A percentile compares a stretch with the other conserved stretches of the same genome.
phyloP scores from a whole-genome alignment of 2,888 invertebrate genomes.

The Allophyes oxyacanthae region DNA sequence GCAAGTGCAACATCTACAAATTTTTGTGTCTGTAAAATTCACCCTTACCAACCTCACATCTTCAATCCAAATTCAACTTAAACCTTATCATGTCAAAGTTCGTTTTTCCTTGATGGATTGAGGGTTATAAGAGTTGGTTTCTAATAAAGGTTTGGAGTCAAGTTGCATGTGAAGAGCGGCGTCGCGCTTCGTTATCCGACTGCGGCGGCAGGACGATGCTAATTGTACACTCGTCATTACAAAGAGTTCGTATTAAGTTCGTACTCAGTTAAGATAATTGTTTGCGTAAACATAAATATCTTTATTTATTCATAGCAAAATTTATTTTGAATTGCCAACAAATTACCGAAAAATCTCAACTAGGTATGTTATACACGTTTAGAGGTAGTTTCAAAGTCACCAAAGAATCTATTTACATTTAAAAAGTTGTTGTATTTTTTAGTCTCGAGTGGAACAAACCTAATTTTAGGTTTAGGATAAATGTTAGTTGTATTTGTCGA shows the following conservation, averaged over 20 bases:
- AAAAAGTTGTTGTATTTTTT: background rate
- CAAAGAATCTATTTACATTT: background rate
- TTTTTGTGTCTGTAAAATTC: slow-evolving; percentile 50
- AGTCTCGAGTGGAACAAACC: background rate
- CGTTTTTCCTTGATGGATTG: slow-evolving; percentile 1
- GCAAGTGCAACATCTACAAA: slow-evolving; percentile 72
- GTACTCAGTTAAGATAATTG: slow-evolving; percentile 19
- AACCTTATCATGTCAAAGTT: slow-evolving; percentile 5
- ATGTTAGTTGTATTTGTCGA: background rate
- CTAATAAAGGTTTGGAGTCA: slow-evolving; percentile 67
- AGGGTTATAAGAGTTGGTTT: slow-evolving; percentile 54
- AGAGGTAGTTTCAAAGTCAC: background rate
- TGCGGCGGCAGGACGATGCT: slow-evolving; percentile 73
- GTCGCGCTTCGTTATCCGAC: slow-evolving; percentile 80
- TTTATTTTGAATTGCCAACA: too few species aligned
- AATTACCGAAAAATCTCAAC: background rate
- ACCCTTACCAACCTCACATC: slow-evolving; percentile 33
- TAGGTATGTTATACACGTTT: background rate
- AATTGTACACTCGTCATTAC: slow-evolving; percentile 76
- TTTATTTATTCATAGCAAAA: too few species aligned
- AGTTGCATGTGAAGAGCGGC: slow-evolving; percentile 78
- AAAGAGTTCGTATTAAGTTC: slow-evolving; percentile 58
- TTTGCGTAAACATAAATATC: slow-evolving; percentile 8
- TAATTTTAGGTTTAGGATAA: background rate
- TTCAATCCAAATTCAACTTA: slow-evolving; percentile 35